Evolutionary conservation across 2,888 invertebrate genomes (phyloP).

Genomic region (Dendrolimus pini): DNA sequence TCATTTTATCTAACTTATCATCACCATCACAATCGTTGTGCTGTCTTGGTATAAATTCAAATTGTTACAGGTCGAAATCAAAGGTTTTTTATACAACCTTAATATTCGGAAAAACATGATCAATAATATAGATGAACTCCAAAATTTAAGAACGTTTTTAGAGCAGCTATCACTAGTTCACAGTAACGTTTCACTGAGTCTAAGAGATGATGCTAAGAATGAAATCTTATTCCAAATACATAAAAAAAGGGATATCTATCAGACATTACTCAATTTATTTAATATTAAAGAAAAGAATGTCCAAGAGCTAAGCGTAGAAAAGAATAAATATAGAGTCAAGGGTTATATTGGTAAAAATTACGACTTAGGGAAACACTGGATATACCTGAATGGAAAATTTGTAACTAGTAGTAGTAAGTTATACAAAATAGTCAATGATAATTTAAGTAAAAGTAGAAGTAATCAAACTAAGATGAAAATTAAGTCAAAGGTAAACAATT

Average conservation of each 20-base stretch:
- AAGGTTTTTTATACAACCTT: conserved; percentile 79
- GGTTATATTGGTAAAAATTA: conserved; percentile 72
- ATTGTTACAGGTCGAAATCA: conserved; percentile 73
- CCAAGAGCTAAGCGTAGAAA: conserved; percentile 55
- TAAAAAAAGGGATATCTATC: conserved; percentile 71
- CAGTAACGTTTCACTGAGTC: conserved; percentile 79
- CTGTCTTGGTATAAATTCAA: no score
- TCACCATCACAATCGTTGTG: no score
- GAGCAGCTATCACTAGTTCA: conserved; percentile 81
- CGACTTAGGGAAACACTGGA: conserved; percentile 53
- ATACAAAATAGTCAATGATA: conserved; percentile 36
- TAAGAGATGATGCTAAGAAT: conserved; percentile 80
- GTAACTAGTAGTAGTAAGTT: conserved; percentile 61
- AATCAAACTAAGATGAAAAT: conserved; percentile 11
- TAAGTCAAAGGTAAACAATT: conserved; percentile 33
- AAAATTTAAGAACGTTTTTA: conserved; percentile 75
- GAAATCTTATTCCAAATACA: conserved; percentile 77
- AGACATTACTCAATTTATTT: conserved; percentile 59
- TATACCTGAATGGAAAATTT: conserved; percentile 80
- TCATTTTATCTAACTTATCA: no score
- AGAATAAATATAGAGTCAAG: conserved; percentile 64
- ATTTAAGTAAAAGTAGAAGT: conserved; percentile 27
- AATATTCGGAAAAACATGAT: conserved; percentile 78
- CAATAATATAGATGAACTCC: conserved; percentile 71
- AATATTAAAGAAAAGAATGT: conserved; percentile 44